Conservation (phyloP, 23 tunicate genomes). For the Clavelina lepadiformis region DNA sequence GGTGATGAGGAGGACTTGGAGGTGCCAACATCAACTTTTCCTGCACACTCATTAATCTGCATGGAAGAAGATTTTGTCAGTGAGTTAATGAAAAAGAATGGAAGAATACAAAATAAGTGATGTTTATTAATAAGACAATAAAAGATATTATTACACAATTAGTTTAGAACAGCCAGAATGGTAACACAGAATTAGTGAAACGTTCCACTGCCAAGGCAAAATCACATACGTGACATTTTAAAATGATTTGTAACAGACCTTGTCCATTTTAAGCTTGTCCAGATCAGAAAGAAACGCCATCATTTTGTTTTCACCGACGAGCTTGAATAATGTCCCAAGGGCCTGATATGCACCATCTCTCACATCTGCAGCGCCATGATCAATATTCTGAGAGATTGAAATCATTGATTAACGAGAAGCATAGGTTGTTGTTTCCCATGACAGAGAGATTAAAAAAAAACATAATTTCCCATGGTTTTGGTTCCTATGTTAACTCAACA, state of each 20-base stretch:
- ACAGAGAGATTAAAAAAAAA: too few species aligned
- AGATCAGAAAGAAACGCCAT: conserved; percentile 73
- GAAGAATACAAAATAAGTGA: not conserved
- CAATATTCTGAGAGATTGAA: conserved; percentile 53
- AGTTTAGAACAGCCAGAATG: not conserved
- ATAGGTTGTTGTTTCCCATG: too few species aligned
- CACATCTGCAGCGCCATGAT: conserved; percentile 81
- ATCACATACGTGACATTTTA: too few species aligned
- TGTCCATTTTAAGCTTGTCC: conserved; percentile 85
- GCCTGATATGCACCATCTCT: conserved; percentile 84
- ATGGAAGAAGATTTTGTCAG: too few species aligned
- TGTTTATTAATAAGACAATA: too few species aligned
- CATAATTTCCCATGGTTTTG: too few species aligned
- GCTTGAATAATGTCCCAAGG: conserved; percentile 47
- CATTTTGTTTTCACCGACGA: conserved; percentile 57
- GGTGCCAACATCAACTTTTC: conserved; percentile 33
- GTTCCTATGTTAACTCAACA: too few species aligned
- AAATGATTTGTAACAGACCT: conserved; percentile 34
- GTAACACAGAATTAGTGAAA: too few species aligned
- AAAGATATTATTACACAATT: too few species aligned
- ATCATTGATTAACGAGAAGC: too few species aligned
- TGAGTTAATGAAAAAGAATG: not conserved
- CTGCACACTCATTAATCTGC: conserved; percentile 67
- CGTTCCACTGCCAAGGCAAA: too few species aligned
- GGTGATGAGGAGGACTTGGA: not conserved